Evolutionary conservation across 2,888 invertebrate genomes (phyloP).

Genomic region (Tubiluchus corallicola): DNA sequence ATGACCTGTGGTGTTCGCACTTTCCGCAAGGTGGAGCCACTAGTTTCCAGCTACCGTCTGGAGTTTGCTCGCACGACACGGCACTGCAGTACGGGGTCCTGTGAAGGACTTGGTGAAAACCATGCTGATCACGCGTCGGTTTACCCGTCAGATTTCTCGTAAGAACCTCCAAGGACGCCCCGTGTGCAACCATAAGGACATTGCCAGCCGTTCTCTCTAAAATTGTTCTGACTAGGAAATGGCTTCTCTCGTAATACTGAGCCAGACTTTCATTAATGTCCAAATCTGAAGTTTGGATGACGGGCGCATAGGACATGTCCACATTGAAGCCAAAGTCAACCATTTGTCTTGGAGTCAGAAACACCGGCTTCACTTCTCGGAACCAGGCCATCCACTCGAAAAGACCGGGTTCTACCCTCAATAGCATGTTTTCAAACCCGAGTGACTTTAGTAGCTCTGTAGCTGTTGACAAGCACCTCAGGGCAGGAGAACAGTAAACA

Average conservation of each 20-base stretch:
- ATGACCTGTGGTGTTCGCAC: neutral
- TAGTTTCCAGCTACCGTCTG: neutral
- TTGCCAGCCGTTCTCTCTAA: conserved; percentile 30
- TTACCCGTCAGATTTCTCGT: neutral
- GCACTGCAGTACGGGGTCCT: neutral
- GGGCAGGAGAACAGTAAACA: conserved; percentile 70
- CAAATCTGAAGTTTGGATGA: conserved; percentile 29
- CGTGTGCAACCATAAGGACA: neutral
- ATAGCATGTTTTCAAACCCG: conserved; percentile 6
- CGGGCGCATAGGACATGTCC: conserved; percentile 45
- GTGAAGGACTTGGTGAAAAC: neutral
- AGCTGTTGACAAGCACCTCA: conserved; percentile 71
- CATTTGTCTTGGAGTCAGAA: conserved; percentile 41
- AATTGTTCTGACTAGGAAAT: conserved; percentile 38
- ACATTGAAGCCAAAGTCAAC: conserved; percentile 51
- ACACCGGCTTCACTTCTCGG: conserved; percentile 50
- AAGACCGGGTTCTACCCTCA: conserved; percentile 59
- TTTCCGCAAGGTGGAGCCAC: neutral
- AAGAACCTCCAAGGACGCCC: neutral
- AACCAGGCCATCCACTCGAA: conserved; percentile 92
- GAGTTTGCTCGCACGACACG: neutral
- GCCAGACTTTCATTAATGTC: conserved; percentile 40
- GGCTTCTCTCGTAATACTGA: conserved; percentile 44
- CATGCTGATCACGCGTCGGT: neutral
- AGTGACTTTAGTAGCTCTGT: neutral